phyloP scores from a whole-genome alignment of 2,888 invertebrate genomes.

The Lobophora halterata region DNA sequence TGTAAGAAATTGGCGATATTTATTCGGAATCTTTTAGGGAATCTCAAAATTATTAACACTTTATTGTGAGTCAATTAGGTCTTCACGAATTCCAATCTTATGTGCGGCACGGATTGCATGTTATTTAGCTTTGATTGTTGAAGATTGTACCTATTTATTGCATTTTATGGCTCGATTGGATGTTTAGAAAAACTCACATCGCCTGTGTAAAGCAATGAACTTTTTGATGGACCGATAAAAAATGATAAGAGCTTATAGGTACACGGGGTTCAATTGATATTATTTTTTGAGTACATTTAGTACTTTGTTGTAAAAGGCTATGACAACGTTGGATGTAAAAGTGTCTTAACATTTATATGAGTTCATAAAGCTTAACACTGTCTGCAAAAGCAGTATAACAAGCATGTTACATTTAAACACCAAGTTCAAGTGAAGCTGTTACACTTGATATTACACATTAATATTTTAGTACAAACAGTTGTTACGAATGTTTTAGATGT shows the following conservation, averaged over 20 bases:
- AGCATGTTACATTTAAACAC: slow-evolving; percentile 60
- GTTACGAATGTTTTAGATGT: slow-evolving; percentile 78
- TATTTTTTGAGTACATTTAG: slow-evolving; percentile 32
- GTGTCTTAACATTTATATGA: slow-evolving; percentile 53
- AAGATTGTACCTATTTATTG: slow-evolving; percentile 52
- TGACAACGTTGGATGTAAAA: slow-evolving; percentile 49
- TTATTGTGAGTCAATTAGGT: slow-evolving; percentile 49
- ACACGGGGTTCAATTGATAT: slow-evolving; percentile 48
- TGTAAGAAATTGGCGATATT: slow-evolving; percentile 71
- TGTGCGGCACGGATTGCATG: slow-evolving; percentile 54
- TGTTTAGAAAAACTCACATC: slow-evolving; percentile 36
- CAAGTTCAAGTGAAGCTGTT: slow-evolving; percentile 72
- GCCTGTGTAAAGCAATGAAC: slow-evolving; percentile 30
- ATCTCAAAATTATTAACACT: slow-evolving; percentile 70
- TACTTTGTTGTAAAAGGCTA: slow-evolving; percentile 44
- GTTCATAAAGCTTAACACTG: slow-evolving; percentile 67
- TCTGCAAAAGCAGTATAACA: slow-evolving; percentile 60
- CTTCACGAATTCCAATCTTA: slow-evolving; percentile 48
- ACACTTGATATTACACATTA: slow-evolving; percentile 71
- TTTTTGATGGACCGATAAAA: slow-evolving; percentile 32
- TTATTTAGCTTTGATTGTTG: slow-evolving; percentile 60
- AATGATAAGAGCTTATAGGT: slow-evolving; percentile 52
- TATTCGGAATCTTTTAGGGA: slow-evolving; percentile 72
- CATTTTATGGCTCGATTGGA: slow-evolving; percentile 57
- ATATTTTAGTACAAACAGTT: slow-evolving; percentile 80